Evolutionary conservation across 2,113 vertebrate genomes (phyloP).

Genomic region (Arizona elegans): DNA sequence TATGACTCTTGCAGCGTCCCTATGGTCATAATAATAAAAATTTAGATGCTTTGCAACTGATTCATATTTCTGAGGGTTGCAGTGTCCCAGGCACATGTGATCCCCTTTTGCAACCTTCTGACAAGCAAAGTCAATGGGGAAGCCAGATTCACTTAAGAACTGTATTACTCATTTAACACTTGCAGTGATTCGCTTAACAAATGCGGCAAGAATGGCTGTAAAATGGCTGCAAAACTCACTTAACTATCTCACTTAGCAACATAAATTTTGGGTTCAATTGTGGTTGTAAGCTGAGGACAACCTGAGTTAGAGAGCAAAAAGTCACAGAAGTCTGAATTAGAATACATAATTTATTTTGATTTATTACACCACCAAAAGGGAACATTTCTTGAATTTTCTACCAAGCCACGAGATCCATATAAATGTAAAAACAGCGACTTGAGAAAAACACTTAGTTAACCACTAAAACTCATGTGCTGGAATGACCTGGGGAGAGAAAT

Average conservation of each 20-base stretch:
- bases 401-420: background rate
- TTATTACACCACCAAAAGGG: background rate
- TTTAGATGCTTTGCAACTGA: background rate
- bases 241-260: no score
- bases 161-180: background rate
- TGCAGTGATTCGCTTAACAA: background rate
- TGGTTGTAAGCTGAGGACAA: no score
- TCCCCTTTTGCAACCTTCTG: background rate
- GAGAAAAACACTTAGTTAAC: background rate
- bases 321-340: background rate
- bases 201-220: no score
- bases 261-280: no score
- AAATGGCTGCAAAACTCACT: no score
- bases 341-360: background rate
- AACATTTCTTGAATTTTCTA: background rate
- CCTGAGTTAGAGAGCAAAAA: background rate
- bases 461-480: background rate
- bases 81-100: background rate
- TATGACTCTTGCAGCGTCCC: background rate
- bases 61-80: background rate
- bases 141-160: background rate
- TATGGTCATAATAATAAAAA: background rate
- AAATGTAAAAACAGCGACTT: background rate
- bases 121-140: background rate
- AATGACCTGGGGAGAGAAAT: background rate